phyloP scores from a whole-genome alignment of 2,113 vertebrate genomes.

The Callaeas wilsoni region DNA sequence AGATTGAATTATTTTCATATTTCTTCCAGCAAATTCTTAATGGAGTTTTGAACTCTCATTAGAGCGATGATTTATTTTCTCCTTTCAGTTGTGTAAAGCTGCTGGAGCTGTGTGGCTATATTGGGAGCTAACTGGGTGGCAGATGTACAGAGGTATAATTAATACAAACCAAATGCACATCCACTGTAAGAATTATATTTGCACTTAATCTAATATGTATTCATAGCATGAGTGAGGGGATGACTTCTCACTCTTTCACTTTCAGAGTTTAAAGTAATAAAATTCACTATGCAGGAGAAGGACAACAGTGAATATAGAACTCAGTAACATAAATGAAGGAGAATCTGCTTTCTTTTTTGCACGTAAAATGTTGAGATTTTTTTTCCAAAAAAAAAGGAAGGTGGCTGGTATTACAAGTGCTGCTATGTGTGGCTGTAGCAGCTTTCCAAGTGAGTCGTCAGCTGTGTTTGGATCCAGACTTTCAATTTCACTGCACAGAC shows the following conservation, averaged over 20 bases:
- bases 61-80: constrained; percentile 21
- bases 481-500: background rate
- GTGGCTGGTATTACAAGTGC: background rate
- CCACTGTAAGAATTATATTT: background rate
- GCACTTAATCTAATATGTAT: background rate
- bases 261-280: background rate
- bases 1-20: constrained; percentile 34
- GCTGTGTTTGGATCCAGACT: background rate
- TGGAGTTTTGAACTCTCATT: background rate
- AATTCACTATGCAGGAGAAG: background rate
- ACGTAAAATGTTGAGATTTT: background rate
- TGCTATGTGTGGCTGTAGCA: background rate
- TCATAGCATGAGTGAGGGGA: background rate
- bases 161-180: constrained; percentile 8
- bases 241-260: background rate
- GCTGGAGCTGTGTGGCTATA: background rate
- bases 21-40: constrained; percentile 35
- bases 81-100: background rate
- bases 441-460: constrained; percentile 15
- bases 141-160: constrained; percentile 26
- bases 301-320: background rate
- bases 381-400: background rate
- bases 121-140: constrained; percentile 10
- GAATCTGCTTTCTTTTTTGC: background rate
- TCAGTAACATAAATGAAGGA: background rate